A percentile compares a stretch with the other conserved stretches of the same genome.
phyloP scores from a whole-genome alignment of 2,888 invertebrate species.

The Cecidostiba fungosa region DNA sequence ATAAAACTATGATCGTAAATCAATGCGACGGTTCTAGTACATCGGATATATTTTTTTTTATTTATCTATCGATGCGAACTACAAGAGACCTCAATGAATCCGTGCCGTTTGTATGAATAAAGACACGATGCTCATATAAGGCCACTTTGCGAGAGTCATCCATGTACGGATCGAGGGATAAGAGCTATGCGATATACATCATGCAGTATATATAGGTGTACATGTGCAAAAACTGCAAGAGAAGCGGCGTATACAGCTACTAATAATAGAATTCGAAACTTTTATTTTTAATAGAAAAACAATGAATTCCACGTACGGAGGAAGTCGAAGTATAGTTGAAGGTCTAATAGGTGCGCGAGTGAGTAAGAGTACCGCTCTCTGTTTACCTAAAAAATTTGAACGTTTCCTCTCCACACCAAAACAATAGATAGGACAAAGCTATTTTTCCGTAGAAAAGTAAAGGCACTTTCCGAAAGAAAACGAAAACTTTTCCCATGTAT shows the following conservation, averaged over 20 bases:
- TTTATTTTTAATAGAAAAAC: background rate
- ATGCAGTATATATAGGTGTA: too few species aligned
- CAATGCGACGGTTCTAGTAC: too few species aligned
- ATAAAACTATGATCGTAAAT: background rate
- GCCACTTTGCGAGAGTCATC: conserved; percentile 28
- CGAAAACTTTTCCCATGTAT: too few species aligned
- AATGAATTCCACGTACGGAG: background rate
- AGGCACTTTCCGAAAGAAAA: background rate
- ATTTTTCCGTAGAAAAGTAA: background rate
- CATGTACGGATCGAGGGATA: conserved; percentile 20
- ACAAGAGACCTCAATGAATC: too few species aligned
- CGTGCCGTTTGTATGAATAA: too few species aligned
- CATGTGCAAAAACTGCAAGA: too few species aligned
- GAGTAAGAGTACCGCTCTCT: background rate
- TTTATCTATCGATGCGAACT: too few species aligned
- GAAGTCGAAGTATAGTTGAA: background rate
- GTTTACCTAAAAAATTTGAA: conserved; percentile 15
- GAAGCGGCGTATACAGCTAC: too few species aligned
- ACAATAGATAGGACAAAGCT: background rate
- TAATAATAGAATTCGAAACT: too few species aligned
- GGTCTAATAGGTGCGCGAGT: background rate
- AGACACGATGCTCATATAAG: conserved; percentile 36
- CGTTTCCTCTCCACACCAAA: background rate
- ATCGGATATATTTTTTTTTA: too few species aligned
- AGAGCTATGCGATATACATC: conserved; percentile 10